phyloP scores from a whole-genome alignment of 1,140 invertebrate species.

The Zelostemma sp. region DNA sequence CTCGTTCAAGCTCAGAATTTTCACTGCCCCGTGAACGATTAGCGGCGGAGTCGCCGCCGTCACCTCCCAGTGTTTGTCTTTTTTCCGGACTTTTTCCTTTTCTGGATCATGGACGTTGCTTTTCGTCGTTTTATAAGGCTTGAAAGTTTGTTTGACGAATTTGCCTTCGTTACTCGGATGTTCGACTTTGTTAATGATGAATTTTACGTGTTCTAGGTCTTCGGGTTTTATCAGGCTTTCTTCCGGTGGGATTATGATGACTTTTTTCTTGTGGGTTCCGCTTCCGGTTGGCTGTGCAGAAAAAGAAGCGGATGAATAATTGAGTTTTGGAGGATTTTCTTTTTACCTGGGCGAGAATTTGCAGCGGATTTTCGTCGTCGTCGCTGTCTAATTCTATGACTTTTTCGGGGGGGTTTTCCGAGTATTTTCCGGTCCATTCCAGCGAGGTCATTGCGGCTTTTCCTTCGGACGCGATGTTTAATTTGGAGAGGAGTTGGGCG shows the following conservation, averaged over 20 bases:
- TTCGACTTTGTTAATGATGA: constrained; percentile 73
- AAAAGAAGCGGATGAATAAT: constrained; percentile 15
- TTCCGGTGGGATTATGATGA: constrained; percentile 70
- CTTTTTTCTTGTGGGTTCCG: constrained; percentile 73
- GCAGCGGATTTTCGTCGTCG: constrained; percentile 76
- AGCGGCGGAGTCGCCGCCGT: constrained; percentile 76
- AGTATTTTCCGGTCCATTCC: constrained; percentile 76
- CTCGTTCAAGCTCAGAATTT: too few species aligned
- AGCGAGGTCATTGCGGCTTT: constrained; percentile 73
- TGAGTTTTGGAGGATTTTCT: constrained; percentile 9
- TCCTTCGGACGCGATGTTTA: constrained; percentile 73
- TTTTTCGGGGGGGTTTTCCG: constrained; percentile 44
- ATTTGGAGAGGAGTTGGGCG: constrained; percentile 72
- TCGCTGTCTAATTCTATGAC: constrained; percentile 74
- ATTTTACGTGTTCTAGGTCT: constrained; percentile 74
- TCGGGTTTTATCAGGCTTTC: constrained; percentile 73
- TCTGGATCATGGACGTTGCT: constrained; percentile 74
- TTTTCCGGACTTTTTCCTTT: constrained; percentile 74
- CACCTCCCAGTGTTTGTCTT: constrained; percentile 76
- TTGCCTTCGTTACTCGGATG: constrained; percentile 55
- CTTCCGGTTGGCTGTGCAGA: constrained; percentile 63
- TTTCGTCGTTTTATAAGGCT: constrained; percentile 76
- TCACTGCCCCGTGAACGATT: not conserved
- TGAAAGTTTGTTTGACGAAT: constrained; percentile 67
- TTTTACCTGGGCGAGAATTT: constrained; percentile 74